Evolutionary conservation across 2,888 invertebrate species (phyloP).

Genomic region (Strigamia transsilvanica): DNA sequence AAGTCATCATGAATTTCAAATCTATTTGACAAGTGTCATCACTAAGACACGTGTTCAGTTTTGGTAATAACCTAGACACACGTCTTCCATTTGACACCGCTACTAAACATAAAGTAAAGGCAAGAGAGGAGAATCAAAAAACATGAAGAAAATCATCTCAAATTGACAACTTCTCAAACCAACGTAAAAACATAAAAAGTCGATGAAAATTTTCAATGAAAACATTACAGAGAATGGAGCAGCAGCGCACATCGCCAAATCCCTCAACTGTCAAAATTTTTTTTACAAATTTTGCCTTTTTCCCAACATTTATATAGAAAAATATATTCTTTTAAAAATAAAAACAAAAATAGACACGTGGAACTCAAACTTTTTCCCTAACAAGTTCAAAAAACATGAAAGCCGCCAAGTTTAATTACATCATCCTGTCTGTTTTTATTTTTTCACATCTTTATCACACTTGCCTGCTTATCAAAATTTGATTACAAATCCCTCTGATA

Average conservation of each 20-base stretch:
- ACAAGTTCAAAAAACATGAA: slow-evolving; percentile 3
- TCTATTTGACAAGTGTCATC: slow-evolving; percentile 38
- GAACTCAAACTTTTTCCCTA: not conserved
- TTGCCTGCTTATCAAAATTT: slow-evolving; percentile 26
- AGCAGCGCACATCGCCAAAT: not conserved
- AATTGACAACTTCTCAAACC: slow-evolving; percentile 31
- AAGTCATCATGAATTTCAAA: slow-evolving; percentile 38
- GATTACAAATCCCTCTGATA: slow-evolving; percentile 30
- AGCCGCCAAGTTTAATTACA: not conserved
- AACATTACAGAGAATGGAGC: not conserved
- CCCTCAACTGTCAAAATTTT: not conserved
- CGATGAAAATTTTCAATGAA: slow-evolving; percentile 19
- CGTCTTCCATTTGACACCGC: slow-evolving; percentile 17
- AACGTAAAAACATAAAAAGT: slow-evolving; percentile 1
- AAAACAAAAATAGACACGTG: not conserved
- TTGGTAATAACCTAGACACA: slow-evolving; percentile 24
- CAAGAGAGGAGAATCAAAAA: slow-evolving; percentile 13
- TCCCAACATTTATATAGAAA: not conserved
- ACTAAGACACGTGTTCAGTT: slow-evolving; percentile 38
- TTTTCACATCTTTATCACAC: not conserved
- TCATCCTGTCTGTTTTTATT: not conserved
- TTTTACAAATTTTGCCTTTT: not conserved
- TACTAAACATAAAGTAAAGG: slow-evolving; percentile 23
- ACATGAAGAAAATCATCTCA: slow-evolving; percentile 38
- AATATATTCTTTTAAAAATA: not conserved